Evolutionary conservation across 2,888 invertebrate species (phyloP).

Genomic region (Megaustenia siamemsis): DNA sequence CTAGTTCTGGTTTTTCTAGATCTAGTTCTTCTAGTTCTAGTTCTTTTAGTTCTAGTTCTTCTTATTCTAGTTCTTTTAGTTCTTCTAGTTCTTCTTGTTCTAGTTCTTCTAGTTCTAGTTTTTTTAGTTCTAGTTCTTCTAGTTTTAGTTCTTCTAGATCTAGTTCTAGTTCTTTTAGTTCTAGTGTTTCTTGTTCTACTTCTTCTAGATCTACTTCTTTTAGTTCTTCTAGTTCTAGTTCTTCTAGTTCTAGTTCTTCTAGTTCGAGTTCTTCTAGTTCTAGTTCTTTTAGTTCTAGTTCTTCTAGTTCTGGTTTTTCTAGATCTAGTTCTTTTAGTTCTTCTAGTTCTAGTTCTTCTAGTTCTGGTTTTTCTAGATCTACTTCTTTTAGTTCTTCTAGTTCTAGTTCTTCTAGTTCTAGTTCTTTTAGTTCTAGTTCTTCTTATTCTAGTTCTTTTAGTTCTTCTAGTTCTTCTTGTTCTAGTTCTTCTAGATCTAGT

Average conservation of each 20-base stretch:
- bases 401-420: neutral
- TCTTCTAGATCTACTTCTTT: neutral
- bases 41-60: neutral
- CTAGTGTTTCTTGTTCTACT: neutral
- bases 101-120: neutral
- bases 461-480: neutral
- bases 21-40: neutral
- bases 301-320: neutral
- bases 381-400: neutral
- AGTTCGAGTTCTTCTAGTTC: neutral
- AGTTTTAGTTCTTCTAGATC: neutral
- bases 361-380: neutral
- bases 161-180: neutral
- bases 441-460: neutral
- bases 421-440: neutral
- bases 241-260: neutral
- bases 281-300: neutral
- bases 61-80: neutral
- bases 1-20: neutral
- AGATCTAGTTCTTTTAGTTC: neutral
- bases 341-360: neutral
- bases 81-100: neutral
- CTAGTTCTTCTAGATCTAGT: neutral
- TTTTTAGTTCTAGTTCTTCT: neutral
- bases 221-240: neutral